Evolutionary conservation across 2,888 invertebrate species (phyloP), one percentile per base, ranked within the genome.

Genomic region (Pachydiplax longipennis): DNA sequence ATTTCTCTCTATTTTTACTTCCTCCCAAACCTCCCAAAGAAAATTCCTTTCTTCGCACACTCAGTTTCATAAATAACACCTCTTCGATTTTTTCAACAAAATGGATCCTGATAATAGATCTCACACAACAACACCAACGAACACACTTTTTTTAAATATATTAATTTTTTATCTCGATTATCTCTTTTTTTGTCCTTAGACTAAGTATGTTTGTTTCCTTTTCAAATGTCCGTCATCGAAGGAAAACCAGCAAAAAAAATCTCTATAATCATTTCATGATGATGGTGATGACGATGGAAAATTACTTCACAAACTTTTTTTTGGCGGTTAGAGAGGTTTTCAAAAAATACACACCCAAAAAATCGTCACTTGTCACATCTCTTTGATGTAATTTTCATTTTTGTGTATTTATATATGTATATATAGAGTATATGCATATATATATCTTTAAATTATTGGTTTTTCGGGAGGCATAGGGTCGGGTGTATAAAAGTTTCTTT

Each of bases 61-160:
- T 87, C 37, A 83, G 6, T 83, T 83, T 83, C 53, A 61, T 65
- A 61, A 65, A 73, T 58, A 87, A 87, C 87, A 87, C 87, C 87
- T 37, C 58, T 87, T 37, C 37, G 37, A 37, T 37, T 37, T 37
- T 87, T 83, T 83, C 61, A 87, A 87, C 61, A 87, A 87, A 87
- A 87, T n/a, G 58, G 83, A 35, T 58, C 58, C 61, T n/a, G 61
- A 37, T 61, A 37, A 87, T 37, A 87, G 61, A 87, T 87, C 61
- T 35, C 83, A 83, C 87, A 87, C 87, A 61, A 87, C 61, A 87
- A 87, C 87, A 87, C 61, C 87, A 87, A 87, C 87, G 58, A 61
- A 87, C 87, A 87, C 87, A 87, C 87, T 61, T 87, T 53, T 53
- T 87, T 37, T 87, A 35, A 87, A 37, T 87, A 87, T 73, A 73